These are phyloP conservation scores for Drosophila persimilis DNA, from an alignment of 1,140 invertebrate genomes.

Conservation along the genomic window DNA sequence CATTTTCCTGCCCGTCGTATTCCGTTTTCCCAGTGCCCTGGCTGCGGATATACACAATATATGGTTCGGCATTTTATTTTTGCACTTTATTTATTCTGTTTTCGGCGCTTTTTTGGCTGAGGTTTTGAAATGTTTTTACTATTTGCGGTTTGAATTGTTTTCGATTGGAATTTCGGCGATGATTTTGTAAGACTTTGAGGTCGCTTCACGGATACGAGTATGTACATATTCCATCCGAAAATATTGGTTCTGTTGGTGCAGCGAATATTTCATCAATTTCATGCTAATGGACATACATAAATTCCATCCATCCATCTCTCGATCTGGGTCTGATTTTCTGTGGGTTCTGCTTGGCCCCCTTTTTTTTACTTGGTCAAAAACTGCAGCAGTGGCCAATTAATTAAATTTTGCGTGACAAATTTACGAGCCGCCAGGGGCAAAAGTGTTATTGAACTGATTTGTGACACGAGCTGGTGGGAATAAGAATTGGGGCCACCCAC, in stretches of 20 bases:
- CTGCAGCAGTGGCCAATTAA: slow-evolving; percentile 75
- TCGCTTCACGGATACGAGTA: background rate
- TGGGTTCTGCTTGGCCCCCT: background rate
- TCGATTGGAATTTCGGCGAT: slow-evolving; percentile 32
- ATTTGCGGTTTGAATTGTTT: slow-evolving; percentile 53
- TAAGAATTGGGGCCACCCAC: slow-evolving; percentile 60
- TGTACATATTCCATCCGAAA: background rate
- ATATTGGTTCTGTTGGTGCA: slow-evolving; percentile 14
- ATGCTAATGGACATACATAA: slow-evolving; percentile 29
- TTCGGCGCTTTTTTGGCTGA: slow-evolving; percentile 44
- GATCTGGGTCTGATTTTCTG: slow-evolving; percentile 6
- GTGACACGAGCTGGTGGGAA: slow-evolving; percentile 39
- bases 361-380: slow-evolving; percentile 36
- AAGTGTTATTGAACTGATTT: slow-evolving; percentile 80
- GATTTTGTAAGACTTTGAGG: slow-evolving; percentile 20
- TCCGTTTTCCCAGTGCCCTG: slow-evolving; percentile 15
- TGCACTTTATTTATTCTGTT: slow-evolving; percentile 52
- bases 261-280: slow-evolving; percentile 46
- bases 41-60: slow-evolving; percentile 48
- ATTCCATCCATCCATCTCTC: slow-evolving; percentile 12
- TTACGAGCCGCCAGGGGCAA: slow-evolving; percentile 68
- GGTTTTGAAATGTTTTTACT: slow-evolving; percentile 59
- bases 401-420: slow-evolving; percentile 69
- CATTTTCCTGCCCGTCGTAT: slow-evolving; percentile 52
- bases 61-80: slow-evolving; percentile 62